phyloP scores from a whole-genome alignment of 1,140 invertebrate genomes.

The Ips nitidus region DNA sequence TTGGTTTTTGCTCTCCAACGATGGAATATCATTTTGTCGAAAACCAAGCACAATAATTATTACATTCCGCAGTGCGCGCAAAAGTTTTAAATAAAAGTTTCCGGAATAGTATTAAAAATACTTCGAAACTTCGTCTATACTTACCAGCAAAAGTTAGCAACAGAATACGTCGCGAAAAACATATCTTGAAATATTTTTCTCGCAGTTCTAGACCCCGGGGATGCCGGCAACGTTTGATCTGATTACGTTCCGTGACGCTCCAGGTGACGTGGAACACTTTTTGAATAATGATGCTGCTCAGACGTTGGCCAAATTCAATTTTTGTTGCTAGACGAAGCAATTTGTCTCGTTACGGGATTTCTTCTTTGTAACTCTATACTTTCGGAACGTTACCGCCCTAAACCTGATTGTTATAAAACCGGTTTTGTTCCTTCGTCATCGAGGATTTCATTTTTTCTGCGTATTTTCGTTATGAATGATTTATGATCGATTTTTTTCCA shows the following conservation, averaged over 20 bases:
- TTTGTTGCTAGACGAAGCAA: slow-evolving; percentile 32
- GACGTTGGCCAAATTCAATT: slow-evolving; percentile 34
- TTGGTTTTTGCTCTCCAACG: no score
- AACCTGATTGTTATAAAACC: slow-evolving; percentile 13
- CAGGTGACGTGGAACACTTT: slow-evolving; percentile 33
- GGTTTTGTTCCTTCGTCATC: not conserved
- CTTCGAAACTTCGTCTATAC: slow-evolving; percentile 1
- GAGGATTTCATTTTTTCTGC: no score
- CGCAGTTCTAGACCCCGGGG: slow-evolving; percentile 19
- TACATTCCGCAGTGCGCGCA: not conserved
- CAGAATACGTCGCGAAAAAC: slow-evolving; percentile 15
- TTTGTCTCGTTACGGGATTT: slow-evolving; percentile 25
- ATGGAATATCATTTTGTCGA: no score
- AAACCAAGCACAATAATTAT: not conserved
- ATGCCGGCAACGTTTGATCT: slow-evolving; percentile 31
- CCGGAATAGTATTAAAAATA: slow-evolving; percentile 1
- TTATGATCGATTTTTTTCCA: no score
- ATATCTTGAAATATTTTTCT: slow-evolving; percentile 28
- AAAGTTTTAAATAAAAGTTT: slow-evolving; percentile 6
- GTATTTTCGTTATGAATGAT: no score
- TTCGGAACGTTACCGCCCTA: slow-evolving; percentile 5
- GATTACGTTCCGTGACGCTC: slow-evolving; percentile 34
- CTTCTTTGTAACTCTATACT: not conserved
- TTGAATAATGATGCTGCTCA: slow-evolving; percentile 34
- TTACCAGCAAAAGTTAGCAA: slow-evolving; percentile 12